Percentiles rank a stretch among this genome's conserved stretches.
Conservation (phyloP, 2,797 vertebrate species). For the Agapornis canus region DNA sequence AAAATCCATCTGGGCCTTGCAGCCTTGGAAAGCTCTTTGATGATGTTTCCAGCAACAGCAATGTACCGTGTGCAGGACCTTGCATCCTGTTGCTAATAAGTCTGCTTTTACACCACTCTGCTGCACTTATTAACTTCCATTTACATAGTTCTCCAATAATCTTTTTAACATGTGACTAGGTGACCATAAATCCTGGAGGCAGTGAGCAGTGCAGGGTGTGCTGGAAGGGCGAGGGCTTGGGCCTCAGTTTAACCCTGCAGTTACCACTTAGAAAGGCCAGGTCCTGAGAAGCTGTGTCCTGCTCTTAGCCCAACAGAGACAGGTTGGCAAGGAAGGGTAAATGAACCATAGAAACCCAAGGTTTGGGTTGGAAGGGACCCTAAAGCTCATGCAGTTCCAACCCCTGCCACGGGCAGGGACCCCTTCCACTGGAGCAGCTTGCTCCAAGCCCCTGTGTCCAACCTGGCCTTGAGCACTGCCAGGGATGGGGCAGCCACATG, state of each 20-base stretch:
- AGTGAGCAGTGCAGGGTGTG: neutral
- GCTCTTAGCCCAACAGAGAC: neutral
- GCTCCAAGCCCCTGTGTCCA: neutral
- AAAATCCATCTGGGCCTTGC: constrained; percentile 27
- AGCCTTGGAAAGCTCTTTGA: constrained; percentile 42
- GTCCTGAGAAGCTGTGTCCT: neutral
- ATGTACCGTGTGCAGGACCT: neutral
- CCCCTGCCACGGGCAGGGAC: neutral
- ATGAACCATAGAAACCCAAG: neutral
- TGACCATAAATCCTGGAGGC: constrained; percentile 51
- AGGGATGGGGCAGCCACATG: neutral
- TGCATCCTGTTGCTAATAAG: constrained; percentile 44
- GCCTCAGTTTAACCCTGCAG: constrained; percentile 27
- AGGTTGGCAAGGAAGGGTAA: neutral
- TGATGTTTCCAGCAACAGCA: constrained; percentile 59
- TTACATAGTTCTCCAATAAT: constrained; percentile 69
- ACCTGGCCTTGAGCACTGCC: neutral
- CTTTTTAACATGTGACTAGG: constrained; percentile 32
- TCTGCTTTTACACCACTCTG: constrained; percentile 38
- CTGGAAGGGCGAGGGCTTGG: constrained; percentile 4
- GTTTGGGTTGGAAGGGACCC: neutral
- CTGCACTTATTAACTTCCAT: constrained; percentile 51
- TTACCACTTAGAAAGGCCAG: neutral
- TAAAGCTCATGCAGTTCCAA: neutral
- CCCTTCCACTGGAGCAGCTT: neutral